Percentiles rank a stretch among this genome's conserved stretches.
phyloP scores from a whole-genome alignment of 2,888 invertebrate species.

The Agrotis puta region DNA sequence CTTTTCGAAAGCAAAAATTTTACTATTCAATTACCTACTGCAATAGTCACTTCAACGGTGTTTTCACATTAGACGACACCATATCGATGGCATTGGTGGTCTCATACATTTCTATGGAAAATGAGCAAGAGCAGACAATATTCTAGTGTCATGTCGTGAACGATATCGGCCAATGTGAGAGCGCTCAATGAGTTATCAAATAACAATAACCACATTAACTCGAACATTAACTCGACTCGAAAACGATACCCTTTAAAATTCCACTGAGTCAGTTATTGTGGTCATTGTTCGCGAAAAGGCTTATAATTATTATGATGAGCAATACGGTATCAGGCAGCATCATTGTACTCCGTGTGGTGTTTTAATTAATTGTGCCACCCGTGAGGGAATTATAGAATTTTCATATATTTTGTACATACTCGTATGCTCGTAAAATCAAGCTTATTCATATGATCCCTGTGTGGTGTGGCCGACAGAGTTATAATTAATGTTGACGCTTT shows the following conservation, averaged over 20 bases:
- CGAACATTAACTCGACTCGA: no score
- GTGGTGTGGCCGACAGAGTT: neutral
- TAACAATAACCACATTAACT: neutral
- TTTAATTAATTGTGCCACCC: constrained; percentile 39
- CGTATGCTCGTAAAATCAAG: constrained; percentile 15
- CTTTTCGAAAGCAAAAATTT: no score
- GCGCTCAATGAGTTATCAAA: no score
- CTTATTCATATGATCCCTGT: constrained; percentile 9
- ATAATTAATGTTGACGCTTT: constrained; percentile 19
- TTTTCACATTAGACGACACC: no score
- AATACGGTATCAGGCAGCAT: constrained; percentile 17
- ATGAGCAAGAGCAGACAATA: no score
- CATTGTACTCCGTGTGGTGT: constrained; percentile 28
- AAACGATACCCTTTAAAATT: neutral
- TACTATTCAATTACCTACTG: no score
- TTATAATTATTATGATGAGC: constrained; percentile 20
- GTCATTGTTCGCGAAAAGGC: neutral
- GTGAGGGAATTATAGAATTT: constrained; percentile 22
- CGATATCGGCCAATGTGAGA: no score
- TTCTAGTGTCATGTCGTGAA: no score
- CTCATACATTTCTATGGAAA: no score
- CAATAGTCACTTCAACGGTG: no score
- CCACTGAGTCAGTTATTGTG: constrained; percentile 8
- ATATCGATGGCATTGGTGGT: no score
- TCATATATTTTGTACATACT: neutral